Conservation (phyloP, 2,888 invertebrate species). For the Heliconius cydno region DNA sequence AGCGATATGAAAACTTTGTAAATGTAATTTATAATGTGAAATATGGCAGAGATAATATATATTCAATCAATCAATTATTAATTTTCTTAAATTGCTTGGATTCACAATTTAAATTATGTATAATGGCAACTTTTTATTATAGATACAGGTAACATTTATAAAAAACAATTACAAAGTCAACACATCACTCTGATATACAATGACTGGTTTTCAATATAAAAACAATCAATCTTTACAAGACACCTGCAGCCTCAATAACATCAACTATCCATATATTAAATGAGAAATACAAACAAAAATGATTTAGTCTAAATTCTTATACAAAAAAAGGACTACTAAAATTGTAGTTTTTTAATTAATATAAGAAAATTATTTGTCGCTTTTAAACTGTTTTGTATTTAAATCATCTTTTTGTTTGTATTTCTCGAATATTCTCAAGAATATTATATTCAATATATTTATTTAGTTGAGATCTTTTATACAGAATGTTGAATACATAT, state of each 20-base stretch:
- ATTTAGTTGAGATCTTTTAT: constrained; percentile 72
- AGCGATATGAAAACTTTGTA: constrained; percentile 29
- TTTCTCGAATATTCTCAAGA: constrained; percentile 51
- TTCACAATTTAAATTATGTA: too few relatives aligned
- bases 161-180: constrained; percentile 20
- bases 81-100: too few relatives aligned
- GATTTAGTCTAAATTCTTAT: neutral
- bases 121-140: neutral
- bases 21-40: neutral
- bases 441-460: constrained; percentile 40
- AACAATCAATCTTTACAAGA: constrained; percentile 61
- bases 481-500: constrained; percentile 61
- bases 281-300: constrained; percentile 12
- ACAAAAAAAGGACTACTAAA: neutral
- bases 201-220: constrained; percentile 41
- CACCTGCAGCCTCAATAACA: constrained; percentile 77
- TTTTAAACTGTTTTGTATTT: neutral
- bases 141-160: neutral
- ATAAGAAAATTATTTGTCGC: neutral
- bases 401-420: neutral
- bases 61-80: too few relatives aligned
- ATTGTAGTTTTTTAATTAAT: neutral
- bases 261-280: constrained; percentile 62
- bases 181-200: constrained; percentile 31
- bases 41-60: neutral